Evolutionary conservation across 1,140 invertebrate species (phyloP).

Genomic region (Aphidius ervi): DNA sequence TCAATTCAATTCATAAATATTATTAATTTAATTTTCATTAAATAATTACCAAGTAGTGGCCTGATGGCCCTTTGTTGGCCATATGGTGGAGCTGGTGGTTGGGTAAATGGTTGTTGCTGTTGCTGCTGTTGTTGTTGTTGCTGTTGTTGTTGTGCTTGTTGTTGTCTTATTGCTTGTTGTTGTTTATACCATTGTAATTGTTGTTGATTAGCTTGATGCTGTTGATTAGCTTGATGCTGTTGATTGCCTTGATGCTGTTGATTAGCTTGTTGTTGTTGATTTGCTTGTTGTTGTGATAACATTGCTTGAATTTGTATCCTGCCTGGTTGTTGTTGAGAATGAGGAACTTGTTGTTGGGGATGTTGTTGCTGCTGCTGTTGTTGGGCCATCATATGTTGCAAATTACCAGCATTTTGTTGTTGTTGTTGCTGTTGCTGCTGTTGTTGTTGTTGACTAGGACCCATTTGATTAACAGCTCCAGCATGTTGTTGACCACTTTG

Average conservation of each 20-base stretch:
- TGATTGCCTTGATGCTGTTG: constrained; percentile 54
- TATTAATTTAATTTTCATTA: no score
- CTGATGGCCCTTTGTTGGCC: constrained; percentile 47
- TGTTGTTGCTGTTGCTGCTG: constrained; percentile 47
- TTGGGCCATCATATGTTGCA: constrained; percentile 4
- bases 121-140: constrained; percentile 46
- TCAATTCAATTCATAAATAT: no score
- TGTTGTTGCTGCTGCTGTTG: constrained; percentile 41
- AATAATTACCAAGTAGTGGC: constrained; percentile 43
- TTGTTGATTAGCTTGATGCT: constrained; percentile 53
- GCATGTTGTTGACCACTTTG: constrained; percentile 44
- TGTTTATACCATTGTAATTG: constrained; percentile 58
- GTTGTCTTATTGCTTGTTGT: constrained; percentile 55
- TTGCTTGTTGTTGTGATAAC: constrained; percentile 47
- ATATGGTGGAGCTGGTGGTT: constrained; percentile 50
- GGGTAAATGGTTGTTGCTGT: constrained; percentile 46
- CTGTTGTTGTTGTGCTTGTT: constrained; percentile 47
- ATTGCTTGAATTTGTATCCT: constrained; percentile 49
- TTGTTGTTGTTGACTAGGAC: constrained; percentile 53
- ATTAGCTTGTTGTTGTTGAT: constrained; percentile 44
- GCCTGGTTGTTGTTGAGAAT: constrained; percentile 26
- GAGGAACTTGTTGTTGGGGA: constrained; percentile 28
- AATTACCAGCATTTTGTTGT: constrained; percentile 20
- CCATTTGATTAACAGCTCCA: constrained; percentile 38
- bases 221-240: constrained; percentile 50